phyloP scores from a whole-genome alignment of 2,797 vertebrate species.

The Mus caroli region DNA sequence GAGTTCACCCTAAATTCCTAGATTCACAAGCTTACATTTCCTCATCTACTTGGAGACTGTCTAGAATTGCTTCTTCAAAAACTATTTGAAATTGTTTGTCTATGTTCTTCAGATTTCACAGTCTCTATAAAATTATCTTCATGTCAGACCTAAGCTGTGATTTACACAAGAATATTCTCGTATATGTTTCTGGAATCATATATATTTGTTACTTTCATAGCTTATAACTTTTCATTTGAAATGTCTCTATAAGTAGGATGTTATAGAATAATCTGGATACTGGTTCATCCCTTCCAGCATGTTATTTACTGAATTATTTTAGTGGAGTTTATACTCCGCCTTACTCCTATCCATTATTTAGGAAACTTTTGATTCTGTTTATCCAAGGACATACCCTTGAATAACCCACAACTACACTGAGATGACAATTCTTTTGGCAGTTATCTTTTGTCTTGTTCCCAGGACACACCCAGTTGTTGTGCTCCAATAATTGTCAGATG shows the following conservation, averaged over 20 bases:
- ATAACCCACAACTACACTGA: neutral
- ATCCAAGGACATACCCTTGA: neutral
- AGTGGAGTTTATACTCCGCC: neutral
- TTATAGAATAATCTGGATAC: neutral
- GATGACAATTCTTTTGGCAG: neutral
- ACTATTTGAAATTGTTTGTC: neutral
- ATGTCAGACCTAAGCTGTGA: neutral
- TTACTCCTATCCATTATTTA: neutral
- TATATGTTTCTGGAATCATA: neutral
- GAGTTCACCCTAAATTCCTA: neutral
- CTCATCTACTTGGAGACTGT: neutral
- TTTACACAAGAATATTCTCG: neutral
- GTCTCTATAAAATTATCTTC: neutral
- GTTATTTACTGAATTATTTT: neutral
- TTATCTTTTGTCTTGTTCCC: neutral
- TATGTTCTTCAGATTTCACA: neutral
- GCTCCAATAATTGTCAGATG: neutral
- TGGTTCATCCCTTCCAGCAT: neutral
- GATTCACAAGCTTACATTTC: neutral
- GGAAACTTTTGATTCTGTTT: neutral
- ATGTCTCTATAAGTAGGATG: neutral
- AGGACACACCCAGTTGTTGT: neutral
- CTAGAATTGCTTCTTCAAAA: conserved; percentile 1
- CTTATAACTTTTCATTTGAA: neutral
- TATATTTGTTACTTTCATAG: neutral